Evolutionary conservation across 2,888 invertebrate genomes (phyloP).

Genomic region (Harpagoxenus sublaevis): DNA sequence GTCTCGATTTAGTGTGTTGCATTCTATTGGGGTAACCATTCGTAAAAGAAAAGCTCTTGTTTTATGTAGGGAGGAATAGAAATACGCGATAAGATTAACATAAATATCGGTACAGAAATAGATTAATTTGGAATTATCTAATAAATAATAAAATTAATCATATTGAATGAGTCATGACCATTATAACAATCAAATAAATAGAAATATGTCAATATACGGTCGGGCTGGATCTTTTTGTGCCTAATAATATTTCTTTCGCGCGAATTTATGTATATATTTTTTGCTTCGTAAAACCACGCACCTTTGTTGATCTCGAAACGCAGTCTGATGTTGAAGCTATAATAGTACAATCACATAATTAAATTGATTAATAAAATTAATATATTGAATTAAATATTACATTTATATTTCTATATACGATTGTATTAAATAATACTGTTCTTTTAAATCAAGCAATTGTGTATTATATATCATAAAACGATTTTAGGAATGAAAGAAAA

Average conservation of each 20-base stretch:
- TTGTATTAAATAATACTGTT: neutral
- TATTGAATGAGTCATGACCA: no score
- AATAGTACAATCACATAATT: no score
- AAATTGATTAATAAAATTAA: neutral
- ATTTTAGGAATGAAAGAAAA: neutral
- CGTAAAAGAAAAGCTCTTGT: conserved; percentile 1
- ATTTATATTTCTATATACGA: neutral
- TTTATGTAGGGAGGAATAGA: neutral
- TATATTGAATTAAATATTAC: neutral
- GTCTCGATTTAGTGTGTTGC: neutral
- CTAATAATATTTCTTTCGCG: no score
- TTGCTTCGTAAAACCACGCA: no score
- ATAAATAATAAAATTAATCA: neutral
- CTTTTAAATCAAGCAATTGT: neutral
- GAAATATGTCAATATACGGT: no score
- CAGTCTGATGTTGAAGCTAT: no score
- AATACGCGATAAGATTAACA: neutral
- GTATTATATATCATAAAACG: neutral
- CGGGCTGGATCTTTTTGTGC: no score
- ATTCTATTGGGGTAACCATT: neutral
- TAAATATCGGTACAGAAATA: neutral
- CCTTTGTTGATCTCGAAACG: no score
- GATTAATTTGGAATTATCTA: neutral
- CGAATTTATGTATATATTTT: no score
- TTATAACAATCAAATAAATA: no score